Conservation (phyloP, 2,113 vertebrate species). For the Danionella cerebrum region DNA sequence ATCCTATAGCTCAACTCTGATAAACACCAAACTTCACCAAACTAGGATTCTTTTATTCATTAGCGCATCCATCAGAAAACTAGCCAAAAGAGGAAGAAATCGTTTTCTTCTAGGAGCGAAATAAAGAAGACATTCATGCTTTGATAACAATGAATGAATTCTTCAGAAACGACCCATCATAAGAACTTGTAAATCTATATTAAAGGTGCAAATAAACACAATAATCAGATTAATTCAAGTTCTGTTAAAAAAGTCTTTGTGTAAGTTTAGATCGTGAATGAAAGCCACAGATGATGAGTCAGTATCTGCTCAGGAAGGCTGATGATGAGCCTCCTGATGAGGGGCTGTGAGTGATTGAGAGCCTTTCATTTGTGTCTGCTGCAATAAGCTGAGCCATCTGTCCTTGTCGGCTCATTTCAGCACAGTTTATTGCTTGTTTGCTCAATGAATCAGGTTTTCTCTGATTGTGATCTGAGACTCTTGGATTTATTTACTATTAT, state of each 20-base stretch:
- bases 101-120: no score
- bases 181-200: no score
- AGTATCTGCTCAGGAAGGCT: conserved; percentile 9
- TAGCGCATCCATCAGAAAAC: no score
- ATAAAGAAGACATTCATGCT: no score
- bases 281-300: conserved; percentile 12
- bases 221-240: no score
- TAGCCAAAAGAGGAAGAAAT: not conserved
- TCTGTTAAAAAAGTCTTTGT: no score
- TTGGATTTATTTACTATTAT: conserved; percentile 8
- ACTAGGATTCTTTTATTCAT: no score
- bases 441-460: conserved; percentile 8
- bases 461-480: not conserved
- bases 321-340: conserved; percentile 6
- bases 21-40: no score
- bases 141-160: no score
- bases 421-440: conserved; percentile 6
- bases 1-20: conserved; percentile 4
- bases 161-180: no score
- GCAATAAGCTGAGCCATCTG: conserved; percentile 7
- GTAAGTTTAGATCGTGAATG: no score
- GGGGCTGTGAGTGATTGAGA: conserved; percentile 7
- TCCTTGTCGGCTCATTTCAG: conserved; percentile 1
- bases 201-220: no score
- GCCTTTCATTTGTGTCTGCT: not conserved